Evolutionary conservation across 2,888 invertebrate genomes (phyloP), one percentile per base, ranked within the genome.

Genomic region (Melitaea athalia): DNA sequence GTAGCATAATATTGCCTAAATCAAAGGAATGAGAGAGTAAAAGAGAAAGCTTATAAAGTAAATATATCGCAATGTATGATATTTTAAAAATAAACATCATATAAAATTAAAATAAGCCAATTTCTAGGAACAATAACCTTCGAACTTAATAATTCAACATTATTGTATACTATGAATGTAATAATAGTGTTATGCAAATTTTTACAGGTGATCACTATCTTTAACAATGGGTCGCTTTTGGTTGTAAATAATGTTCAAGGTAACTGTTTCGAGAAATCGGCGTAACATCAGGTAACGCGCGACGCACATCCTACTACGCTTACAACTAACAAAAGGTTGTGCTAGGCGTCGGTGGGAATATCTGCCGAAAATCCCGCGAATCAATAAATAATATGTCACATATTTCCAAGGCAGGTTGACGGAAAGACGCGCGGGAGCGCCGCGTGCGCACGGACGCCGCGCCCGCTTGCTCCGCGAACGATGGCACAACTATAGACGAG

Each of bases 291-390:
- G 91, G 90, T 91, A 89, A 91, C 91, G 87, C 91, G 87, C 86
- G 86, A 89, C 85, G 89, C 87, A 87, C 85, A 81, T 81, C 81
- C 79, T 82, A 82, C 78, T 82, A 81, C 84, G 82, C 84, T 82
- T 86, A 88, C 83, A 82, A 81, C 83, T 81, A 81, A 72, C 55
- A 64, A 79, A 84, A 83, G 80, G 79, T 84, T 81, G 86, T 87
- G 88, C 86, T 85, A 85, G 85, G 85, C 89, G 85, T 88, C 91
- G 91, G 91, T 91, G 91, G 92, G 91, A 85, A 82, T 77, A 78
- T 83, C 77, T 82, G 85, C 86, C 86, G 86, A 86, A 85, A 85
- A 83, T 83, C 81, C 84, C 85, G 84, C 82, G 77, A 83, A 79
- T 79, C 78, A 85, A 89, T 86, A 87, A 87, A 86, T 85, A 82